Percentiles rank a stretch among this genome's conserved stretches.
These are phyloP conservation scores for Heliconius himera DNA, from an alignment of 1,140 invertebrate genomes.

Conservation along the genomic window DNA sequence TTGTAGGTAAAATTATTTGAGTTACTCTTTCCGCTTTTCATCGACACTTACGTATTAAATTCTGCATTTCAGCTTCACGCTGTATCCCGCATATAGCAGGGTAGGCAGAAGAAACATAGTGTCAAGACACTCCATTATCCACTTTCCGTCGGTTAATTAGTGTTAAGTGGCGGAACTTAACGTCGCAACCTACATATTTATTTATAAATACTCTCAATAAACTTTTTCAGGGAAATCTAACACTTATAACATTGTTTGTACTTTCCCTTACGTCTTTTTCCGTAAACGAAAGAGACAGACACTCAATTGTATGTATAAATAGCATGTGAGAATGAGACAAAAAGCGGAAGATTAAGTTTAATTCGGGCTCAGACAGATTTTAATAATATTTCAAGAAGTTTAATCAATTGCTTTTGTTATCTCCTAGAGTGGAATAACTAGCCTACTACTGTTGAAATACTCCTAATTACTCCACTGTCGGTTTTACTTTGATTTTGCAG, in stretches of 20 bases:
- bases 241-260: neutral
- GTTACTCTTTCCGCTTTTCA: too few relatives aligned
- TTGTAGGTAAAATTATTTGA: too few relatives aligned
- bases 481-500: neutral
- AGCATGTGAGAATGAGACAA: slow-evolving; percentile 39
- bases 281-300: slow-evolving; percentile 46
- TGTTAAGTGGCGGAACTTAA: too few relatives aligned
- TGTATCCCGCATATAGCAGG: too few relatives aligned
- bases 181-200: too few relatives aligned
- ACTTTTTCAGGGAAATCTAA: neutral
- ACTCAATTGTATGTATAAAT: slow-evolving; percentile 30
- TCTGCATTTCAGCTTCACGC: too few relatives aligned
- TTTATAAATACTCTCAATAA: neutral
- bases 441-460: neutral
- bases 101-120: too few relatives aligned
- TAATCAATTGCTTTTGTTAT: slow-evolving; percentile 25
- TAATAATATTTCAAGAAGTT: slow-evolving; percentile 38
- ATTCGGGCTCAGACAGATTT: slow-evolving; percentile 37
- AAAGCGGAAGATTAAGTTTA: slow-evolving; percentile 43
- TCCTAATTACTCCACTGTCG: neutral
- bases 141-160: too few relatives aligned
- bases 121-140: too few relatives aligned
- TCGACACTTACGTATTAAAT: too few relatives aligned
- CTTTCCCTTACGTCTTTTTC: slow-evolving; percentile 38
- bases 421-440: neutral